Base-by-base conservation (phyloP, 2,797 vertebrate species). In the Notamacropus eugenii region DNA sequence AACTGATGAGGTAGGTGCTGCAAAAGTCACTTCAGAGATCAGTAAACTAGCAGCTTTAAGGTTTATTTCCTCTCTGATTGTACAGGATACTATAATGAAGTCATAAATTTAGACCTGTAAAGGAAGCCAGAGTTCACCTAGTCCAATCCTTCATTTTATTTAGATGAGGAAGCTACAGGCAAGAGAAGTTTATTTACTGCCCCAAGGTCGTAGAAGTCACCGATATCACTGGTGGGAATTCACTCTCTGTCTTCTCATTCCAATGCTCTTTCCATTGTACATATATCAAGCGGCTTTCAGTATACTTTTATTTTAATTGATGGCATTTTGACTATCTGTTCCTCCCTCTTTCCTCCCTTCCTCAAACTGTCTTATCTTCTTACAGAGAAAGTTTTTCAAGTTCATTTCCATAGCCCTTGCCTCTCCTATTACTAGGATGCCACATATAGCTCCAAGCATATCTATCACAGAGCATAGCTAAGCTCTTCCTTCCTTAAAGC, bases 391-490 rank as follows among this genome's bases (percentile, higher is more conserved):
- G 22, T 8, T 14, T 19, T 22, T 29, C 0, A 0, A 24, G 40
- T 67, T 34, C 90, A 34, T 55, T 92, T 92, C 46, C 14, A 52
- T 55, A 11, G 29, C 57, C 62, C 90, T 4, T 24, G 8, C 3
- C 9, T 24, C 56, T 93, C 52, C 9, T 58, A 19, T 46, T 54
- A 87, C 34, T 27, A 34, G 31, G 40, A 91, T 29, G 27, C 34
- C 3, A 4, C 12, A 10, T 24, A 0, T 10, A 5, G 14, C 5
- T 74, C n/a, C 90, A 3, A 0, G 0, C 3, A 40, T 0, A 56
- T 22, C 54, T 54, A 95, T 27, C 34, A 90, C 82, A 90, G 58
- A 11, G 31, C 12, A 1, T 13, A 95, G 91, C 54, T 62, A 95
- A 82, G 87, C 1, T 13, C 96, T 96, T 50, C 50, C 74, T 94